Evolutionary conservation across 53 echinoderm and acorn worm species (phyloP).

Genomic region (Paracentrotus lividus): DNA sequence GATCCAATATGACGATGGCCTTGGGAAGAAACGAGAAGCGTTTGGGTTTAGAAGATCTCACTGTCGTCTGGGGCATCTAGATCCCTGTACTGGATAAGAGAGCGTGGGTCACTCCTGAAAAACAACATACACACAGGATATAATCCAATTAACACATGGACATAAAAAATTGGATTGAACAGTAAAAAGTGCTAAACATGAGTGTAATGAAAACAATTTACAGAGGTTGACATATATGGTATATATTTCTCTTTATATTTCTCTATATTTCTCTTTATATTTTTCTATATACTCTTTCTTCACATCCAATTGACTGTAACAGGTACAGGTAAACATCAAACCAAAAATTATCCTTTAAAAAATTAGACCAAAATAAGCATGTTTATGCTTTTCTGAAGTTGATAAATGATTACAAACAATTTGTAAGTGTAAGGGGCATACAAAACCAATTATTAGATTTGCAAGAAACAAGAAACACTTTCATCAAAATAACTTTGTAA

Average conservation of each 20-base stretch:
- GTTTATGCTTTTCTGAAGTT: too few relatives aligned
- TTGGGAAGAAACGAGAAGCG: neutral
- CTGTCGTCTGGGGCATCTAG: constrained; percentile 94
- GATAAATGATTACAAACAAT: neutral
- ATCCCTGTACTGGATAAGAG: constrained; percentile 95
- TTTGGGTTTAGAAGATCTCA: constrained; percentile 87
- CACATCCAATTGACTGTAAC: too few relatives aligned
- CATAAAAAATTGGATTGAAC: too few relatives aligned
- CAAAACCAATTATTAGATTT: neutral
- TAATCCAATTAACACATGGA: neutral
- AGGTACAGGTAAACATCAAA: too few relatives aligned
- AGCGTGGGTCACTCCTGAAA: constrained; percentile 75
- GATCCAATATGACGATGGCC: neutral
- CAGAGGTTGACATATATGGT: too few relatives aligned
- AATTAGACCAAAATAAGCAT: neutral
- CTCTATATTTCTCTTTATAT: too few relatives aligned
- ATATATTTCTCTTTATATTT: too few relatives aligned
- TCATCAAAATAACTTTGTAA: neutral
- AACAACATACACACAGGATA: neutral
- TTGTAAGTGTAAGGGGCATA: neutral
- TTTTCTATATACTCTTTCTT: too few relatives aligned
- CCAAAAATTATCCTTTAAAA: too few relatives aligned
- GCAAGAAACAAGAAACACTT: neutral
- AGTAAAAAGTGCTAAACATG: too few relatives aligned
- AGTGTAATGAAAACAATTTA: too few relatives aligned